Percentiles rank a stretch among this genome's conserved stretches.
phyloP scores from a whole-genome alignment of 1,140 invertebrate genomes.

The Parasteatoda tepidariorum region DNA sequence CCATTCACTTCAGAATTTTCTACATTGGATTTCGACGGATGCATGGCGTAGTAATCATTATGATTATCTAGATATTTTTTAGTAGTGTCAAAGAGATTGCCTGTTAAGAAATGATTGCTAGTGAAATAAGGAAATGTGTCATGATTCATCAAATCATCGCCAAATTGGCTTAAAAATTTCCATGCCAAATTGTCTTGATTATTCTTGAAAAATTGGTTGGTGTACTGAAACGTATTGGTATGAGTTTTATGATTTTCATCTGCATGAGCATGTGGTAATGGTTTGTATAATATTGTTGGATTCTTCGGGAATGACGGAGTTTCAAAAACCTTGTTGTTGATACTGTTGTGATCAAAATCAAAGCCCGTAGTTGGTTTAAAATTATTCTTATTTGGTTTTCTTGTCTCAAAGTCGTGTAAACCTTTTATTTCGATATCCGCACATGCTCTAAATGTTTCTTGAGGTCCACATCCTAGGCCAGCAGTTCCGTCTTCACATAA shows the following conservation, averaged over 20 bases:
- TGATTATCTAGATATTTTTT: background rate
- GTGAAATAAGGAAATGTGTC: background rate
- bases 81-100: background rate
- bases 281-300: background rate
- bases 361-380: background rate
- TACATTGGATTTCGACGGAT: background rate
- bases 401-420: background rate
- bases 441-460: conserved; percentile 78
- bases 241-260: background rate
- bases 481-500: conserved; percentile 60
- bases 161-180: background rate
- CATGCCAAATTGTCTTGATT: background rate
- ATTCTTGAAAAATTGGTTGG: background rate
- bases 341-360: background rate
- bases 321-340: background rate
- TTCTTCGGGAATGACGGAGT: background rate
- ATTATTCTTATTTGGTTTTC: conserved; percentile 14
- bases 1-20: background rate
- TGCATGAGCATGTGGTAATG: background rate
- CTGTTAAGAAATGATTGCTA: background rate
- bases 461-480: conserved; percentile 73
- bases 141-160: background rate
- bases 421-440: conserved; percentile 75
- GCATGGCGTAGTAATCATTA: background rate
- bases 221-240: background rate